Evolutionary conservation across 1,140 invertebrate species (phyloP).

Genomic region (Halictus rubicundus): DNA sequence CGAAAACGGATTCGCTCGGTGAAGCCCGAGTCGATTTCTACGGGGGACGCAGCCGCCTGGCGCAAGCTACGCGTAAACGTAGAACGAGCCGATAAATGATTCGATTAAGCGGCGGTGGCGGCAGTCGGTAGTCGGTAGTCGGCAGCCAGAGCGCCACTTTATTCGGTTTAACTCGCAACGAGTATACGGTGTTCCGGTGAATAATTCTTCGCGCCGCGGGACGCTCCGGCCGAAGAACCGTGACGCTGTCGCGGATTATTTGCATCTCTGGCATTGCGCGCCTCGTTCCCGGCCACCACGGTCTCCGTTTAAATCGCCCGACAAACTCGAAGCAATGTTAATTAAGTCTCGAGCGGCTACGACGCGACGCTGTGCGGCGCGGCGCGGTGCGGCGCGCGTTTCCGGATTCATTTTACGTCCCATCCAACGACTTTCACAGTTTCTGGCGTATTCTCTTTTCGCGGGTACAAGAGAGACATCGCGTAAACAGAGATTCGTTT

Average conservation of each 20-base stretch:
- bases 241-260: constrained; percentile 8
- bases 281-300: background rate
- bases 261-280: background rate
- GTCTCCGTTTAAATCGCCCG: constrained; percentile 26
- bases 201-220: constrained; percentile 28
- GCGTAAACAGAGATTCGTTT: too few species aligned
- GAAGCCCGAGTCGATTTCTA: too few species aligned
- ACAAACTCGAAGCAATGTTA: constrained; percentile 29
- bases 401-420: background rate
- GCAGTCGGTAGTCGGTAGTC: background rate
- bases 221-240: background rate
- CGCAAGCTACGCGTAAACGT: constrained; percentile 26
- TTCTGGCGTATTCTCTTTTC: background rate
- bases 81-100: constrained; percentile 18
- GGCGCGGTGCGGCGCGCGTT: background rate
- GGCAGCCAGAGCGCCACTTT: background rate
- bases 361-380: too few species aligned
- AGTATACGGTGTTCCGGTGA: constrained; percentile 7
- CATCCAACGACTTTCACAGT: background rate
- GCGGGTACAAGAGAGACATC: too few species aligned
- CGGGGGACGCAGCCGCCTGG: too few species aligned
- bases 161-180: constrained; percentile 19
- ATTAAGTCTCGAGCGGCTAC: constrained; percentile 23
- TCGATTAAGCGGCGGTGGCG: constrained; percentile 16
- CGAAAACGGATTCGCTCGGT: too few species aligned